Evolutionary conservation across 2,113 vertebrate species (phyloP).

Genomic region (Erythrocebus patas): DNA sequence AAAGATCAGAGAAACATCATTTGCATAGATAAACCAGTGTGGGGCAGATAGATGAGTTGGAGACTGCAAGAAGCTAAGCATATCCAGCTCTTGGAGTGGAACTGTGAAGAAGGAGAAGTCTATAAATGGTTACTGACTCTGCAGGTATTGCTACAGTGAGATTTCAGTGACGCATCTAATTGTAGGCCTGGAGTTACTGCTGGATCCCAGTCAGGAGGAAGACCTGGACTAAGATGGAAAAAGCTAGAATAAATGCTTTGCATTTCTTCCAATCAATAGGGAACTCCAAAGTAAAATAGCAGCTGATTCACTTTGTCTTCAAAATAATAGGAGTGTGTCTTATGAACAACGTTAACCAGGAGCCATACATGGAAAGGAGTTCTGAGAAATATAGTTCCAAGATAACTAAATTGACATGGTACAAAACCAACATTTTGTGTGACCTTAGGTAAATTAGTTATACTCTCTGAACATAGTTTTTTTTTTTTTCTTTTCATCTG

Average conservation of each 20-base stretch:
- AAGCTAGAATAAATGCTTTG: not conserved
- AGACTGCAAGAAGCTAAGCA: not conserved
- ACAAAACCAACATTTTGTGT: not conserved
- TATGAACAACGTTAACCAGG: not conserved
- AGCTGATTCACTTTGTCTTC: not conserved
- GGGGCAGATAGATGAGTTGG: not conserved
- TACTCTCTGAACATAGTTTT: not conserved
- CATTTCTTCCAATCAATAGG: not conserved
- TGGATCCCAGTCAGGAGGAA: not conserved
- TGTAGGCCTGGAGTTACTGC: not conserved
- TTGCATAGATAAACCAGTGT: not conserved
- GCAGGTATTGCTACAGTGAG: not conserved
- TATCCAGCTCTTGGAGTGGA: not conserved
- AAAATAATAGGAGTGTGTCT: not conserved
- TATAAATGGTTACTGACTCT: not conserved
- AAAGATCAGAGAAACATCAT: not conserved
- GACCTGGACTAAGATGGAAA: not conserved
- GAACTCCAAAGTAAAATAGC: not conserved
- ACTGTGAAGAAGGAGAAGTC: not conserved
- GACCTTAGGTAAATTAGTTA: not conserved
- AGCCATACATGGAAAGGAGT: not conserved
- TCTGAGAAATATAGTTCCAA: not conserved
- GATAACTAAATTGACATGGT: not conserved
- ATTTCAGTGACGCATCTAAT: not conserved
- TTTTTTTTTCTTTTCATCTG: not conserved